phyloP scores from a whole-genome alignment of 2,797 vertebrate species.

The Pseudomugil tenellus region DNA sequence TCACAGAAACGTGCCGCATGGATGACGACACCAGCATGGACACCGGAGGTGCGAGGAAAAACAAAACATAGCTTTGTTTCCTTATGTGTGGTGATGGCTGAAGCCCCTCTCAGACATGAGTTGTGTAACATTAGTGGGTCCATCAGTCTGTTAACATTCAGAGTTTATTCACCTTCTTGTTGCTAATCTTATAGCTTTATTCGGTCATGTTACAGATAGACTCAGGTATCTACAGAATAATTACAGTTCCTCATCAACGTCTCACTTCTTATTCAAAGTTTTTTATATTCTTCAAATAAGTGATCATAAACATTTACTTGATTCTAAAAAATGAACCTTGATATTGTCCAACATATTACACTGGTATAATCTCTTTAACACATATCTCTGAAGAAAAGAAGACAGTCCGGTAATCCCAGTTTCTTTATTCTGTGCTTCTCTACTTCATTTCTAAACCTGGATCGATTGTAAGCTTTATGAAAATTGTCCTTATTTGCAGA shows the following conservation, averaged over 20 bases:
- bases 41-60: constrained; percentile 78
- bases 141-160: background rate
- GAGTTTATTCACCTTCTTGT: background rate
- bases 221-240: background rate
- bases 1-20: constrained; percentile 94
- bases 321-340: background rate
- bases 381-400: background rate
- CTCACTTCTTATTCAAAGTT: background rate
- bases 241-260: background rate
- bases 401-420: background rate
- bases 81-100: background rate
- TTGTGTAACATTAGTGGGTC: background rate
- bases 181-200: background rate
- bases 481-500: background rate
- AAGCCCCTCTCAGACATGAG: background rate
- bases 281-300: background rate
- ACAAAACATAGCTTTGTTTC: background rate
- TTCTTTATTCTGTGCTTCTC: background rate
- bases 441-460: background rate
- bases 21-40: constrained; percentile 95
- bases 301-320: background rate
- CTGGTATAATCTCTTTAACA: background rate
- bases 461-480: background rate
- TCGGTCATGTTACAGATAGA: background rate
- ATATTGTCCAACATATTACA: background rate